Percentiles rank a stretch among this genome's conserved stretches.
These are phyloP conservation scores for Caenorhabditis imperialis DNA, from an alignment of 2,888 invertebrate species.

Conservation along the genomic window DNA sequence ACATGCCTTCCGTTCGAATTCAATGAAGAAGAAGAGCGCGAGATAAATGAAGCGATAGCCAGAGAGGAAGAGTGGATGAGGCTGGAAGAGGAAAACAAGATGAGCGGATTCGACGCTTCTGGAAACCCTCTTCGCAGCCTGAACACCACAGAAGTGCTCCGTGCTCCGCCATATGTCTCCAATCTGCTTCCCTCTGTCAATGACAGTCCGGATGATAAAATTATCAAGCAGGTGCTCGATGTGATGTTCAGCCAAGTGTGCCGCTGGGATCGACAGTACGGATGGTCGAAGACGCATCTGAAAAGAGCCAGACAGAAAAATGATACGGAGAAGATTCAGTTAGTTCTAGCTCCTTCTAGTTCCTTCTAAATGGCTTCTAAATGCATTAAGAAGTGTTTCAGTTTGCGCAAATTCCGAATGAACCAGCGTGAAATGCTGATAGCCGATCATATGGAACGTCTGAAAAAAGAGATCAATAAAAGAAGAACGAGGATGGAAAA, in stretches of 20 bases:
- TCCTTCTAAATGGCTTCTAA: too few species aligned
- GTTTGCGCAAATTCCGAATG: constrained; percentile 39
- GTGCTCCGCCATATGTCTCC: constrained; percentile 49
- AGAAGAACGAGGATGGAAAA: constrained; percentile 61
- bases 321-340: constrained; percentile 55
- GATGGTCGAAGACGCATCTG: constrained; percentile 63
- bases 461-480: constrained; percentile 67
- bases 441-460: constrained; percentile 61
- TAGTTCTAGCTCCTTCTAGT: constrained; percentile 6
- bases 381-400: constrained; percentile 15
- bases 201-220: constrained; percentile 52
- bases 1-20: constrained; percentile 64
- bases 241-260: constrained; percentile 64
- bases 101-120: constrained; percentile 23
- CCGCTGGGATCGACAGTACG: constrained; percentile 66
- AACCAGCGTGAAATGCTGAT: constrained; percentile 58
- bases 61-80: constrained; percentile 64
- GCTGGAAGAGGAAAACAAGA: constrained; percentile 55
- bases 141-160: not conserved
- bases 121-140: constrained; percentile 17
- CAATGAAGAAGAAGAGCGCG: constrained; percentile 70
- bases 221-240: constrained; percentile 57
- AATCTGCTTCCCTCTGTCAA: constrained; percentile 57
- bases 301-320: constrained; percentile 50
- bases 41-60: constrained; percentile 68